Percentiles rank a stretch among this genome's conserved stretches.
phyloP scores from a whole-genome alignment of 1,140 invertebrate genomes.

The Bilobella aurantiaca region DNA sequence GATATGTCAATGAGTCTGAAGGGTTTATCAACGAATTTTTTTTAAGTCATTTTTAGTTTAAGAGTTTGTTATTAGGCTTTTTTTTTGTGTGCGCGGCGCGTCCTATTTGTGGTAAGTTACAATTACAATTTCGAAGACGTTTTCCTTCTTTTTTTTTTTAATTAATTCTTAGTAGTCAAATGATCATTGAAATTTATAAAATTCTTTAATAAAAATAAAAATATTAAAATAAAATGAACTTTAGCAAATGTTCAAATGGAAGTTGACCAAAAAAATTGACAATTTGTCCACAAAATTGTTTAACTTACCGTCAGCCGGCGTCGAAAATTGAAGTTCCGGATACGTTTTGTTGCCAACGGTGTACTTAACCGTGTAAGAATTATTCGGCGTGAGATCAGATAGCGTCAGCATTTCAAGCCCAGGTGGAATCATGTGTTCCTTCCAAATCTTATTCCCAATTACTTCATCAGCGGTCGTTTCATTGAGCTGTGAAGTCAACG shows the following conservation, averaged over 20 bases:
- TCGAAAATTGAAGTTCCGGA: conserved; percentile 26
- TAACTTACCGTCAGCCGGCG: not conserved
- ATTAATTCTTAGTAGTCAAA: no score
- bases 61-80: no score
- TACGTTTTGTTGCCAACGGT: conserved; percentile 19
- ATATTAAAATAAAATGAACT: no score
- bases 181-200: no score
- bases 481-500: conserved; percentile 29
- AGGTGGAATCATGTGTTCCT: conserved; percentile 28
- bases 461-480: conserved; percentile 10
- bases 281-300: not conserved
- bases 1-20: no score
- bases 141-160: no score
- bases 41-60: no score
- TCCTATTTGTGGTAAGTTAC: no score
- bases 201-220: no score
- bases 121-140: no score
- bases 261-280: not conserved
- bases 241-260: not conserved
- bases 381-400: conserved; percentile 29
- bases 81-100: no score
- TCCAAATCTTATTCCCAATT: conserved; percentile 21
- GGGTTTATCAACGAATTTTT: no score
- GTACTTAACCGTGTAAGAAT: conserved; percentile 36
- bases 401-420: conserved; percentile 30